Evolutionary conservation across 2,888 invertebrate genomes (phyloP), one percentile per base, ranked within the genome.

Genomic region (Hesperia comma): DNA sequence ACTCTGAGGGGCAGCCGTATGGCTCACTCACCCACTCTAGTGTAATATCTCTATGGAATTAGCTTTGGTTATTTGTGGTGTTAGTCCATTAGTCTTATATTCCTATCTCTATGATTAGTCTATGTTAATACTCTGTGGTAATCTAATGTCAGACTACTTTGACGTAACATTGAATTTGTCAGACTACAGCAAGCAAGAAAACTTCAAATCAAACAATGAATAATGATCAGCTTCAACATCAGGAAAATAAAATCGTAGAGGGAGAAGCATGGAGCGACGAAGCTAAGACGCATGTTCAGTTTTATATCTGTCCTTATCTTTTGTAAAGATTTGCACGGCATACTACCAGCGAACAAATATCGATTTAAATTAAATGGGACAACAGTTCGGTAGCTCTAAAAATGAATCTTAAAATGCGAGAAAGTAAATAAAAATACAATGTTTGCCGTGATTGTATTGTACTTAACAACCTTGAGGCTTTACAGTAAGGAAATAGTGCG

Each of bases 221-320:
- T 26, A 53, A n/a, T 19, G 10, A 49, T 49, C 49, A 49, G 17
- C 46, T 46, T 46, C 46, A 53, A 57, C 40, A 41, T 2, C 37
- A 37, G 12, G 32, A n/a, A 62, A 68, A 43, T 66, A 75, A 77
- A 75, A 73, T 75, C 74, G 74, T 79, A 79, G 80, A 74, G 74
- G 78, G 80, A 74, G 74, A 69, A 72, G 77, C 73, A 68, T 74
- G 56, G 33, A 21, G 21, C 43, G 61, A 55, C 54, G 46, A 33
- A 54, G 77, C 77, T 77, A 87, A 84, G 86, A 90, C 90, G 91
- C 90, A 91, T 90, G 90, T 89, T 88, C 90, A 87, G 84, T 78
- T 81, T 80, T 79, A 75, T 77, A 71, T 78, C 81, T 79, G 77
- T 79, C 79, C 77, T 74, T 79, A 78, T 80, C 79, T 75, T 77